phyloP scores from a whole-genome alignment of 2,113 vertebrate species.

The Physeter macrocephalus region DNA sequence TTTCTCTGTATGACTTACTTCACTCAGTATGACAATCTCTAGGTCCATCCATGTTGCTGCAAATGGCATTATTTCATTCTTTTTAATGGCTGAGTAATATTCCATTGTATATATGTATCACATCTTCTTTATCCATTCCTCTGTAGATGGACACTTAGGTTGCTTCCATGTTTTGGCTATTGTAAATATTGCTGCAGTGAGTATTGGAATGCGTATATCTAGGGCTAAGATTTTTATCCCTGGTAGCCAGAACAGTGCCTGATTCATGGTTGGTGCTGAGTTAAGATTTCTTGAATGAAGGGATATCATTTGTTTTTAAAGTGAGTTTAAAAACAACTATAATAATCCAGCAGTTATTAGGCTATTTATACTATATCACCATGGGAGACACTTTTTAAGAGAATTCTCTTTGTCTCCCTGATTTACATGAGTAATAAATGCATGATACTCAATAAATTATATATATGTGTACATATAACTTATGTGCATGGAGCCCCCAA shows the following conservation, averaged over 20 bases:
- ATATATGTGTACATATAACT: neutral
- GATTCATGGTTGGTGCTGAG: neutral
- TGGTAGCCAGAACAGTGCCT: neutral
- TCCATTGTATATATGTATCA: too few relatives aligned
- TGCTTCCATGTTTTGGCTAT: neutral
- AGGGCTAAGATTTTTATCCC: neutral
- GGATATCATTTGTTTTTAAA: neutral
- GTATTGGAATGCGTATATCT: neutral
- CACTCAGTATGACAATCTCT: too few relatives aligned
- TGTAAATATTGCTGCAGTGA: neutral
- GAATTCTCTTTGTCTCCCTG: neutral
- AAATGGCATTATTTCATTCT: too few relatives aligned
- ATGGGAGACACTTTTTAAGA: neutral
- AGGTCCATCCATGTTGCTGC: too few relatives aligned
- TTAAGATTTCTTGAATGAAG: neutral
- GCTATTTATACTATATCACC: neutral
- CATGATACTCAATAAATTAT: neutral
- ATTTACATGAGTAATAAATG: slow-evolving; percentile 3
- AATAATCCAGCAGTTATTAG: neutral
- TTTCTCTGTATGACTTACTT: too few relatives aligned
- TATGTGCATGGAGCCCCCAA: neutral
- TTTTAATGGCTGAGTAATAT: too few relatives aligned
- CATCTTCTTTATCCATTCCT: neutral
- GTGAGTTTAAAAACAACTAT: neutral
- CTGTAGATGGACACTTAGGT: neutral